Evolutionary conservation across 2,888 invertebrate species (phyloP).

Genomic region (Pandemis heparana): DNA sequence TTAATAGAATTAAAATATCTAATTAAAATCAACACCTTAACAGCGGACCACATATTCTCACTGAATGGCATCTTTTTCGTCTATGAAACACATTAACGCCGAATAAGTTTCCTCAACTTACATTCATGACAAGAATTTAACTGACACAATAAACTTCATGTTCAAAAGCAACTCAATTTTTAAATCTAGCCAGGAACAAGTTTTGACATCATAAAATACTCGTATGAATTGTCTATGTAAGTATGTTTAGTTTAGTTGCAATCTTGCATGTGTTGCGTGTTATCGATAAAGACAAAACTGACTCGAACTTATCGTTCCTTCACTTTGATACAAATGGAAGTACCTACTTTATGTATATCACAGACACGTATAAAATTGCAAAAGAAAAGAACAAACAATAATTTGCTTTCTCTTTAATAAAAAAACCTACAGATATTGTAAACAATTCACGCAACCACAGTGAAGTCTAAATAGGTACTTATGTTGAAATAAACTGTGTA

Average conservation of each 20-base stretch:
- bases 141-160: background rate
- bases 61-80: background rate
- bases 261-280: background rate
- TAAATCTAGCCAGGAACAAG: too few species aligned
- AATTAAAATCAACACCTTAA: background rate
- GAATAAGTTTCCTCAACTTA: background rate
- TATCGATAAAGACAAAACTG: background rate
- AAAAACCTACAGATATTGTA: too few species aligned
- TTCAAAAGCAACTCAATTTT: background rate
- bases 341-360: background rate
- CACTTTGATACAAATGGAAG: background rate
- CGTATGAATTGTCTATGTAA: background rate
- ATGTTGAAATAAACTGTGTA: too few species aligned
- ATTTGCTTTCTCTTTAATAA: too few species aligned
- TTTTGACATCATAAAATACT: too few species aligned
- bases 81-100: background rate
- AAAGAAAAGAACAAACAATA: too few species aligned
- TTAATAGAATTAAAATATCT: background rate
- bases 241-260: background rate
- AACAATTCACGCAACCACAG: too few species aligned
- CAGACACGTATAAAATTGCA: background rate
- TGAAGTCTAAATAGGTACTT: too few species aligned
- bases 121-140: background rate
- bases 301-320: background rate
- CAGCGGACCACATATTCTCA: background rate